Conservation (phyloP, 2,797 vertebrate species). For the Coccyzus lansbergi region DNA sequence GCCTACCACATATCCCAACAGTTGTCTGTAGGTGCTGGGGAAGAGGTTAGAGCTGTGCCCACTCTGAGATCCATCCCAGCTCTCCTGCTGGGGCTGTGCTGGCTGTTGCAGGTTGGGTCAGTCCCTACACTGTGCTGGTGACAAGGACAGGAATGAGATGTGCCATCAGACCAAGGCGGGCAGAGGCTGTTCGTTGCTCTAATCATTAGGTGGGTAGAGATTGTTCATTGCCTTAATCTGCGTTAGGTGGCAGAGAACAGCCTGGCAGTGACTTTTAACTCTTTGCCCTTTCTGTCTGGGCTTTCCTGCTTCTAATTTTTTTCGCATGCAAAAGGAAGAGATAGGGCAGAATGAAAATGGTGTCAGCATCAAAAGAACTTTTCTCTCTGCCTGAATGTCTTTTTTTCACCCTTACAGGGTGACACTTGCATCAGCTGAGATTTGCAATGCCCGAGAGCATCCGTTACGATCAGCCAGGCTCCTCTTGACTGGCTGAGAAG, state of each 20-base stretch:
- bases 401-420: background rate
- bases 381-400: background rate
- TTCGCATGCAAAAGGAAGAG: background rate
- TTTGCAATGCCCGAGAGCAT: background rate
- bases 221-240: background rate
- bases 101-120: background rate
- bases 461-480: background rate
- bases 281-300: background rate
- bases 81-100: background rate
- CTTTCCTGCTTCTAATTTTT: background rate
- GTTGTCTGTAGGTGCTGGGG: background rate
- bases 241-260: background rate
- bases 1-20: background rate
- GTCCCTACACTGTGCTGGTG: background rate
- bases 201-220: background rate
- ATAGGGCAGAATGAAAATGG: background rate
- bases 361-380: background rate
- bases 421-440: background rate
- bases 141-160: background rate
- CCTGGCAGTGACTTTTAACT: background rate
- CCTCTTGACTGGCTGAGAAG: constrained; percentile 20
- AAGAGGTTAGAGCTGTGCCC: background rate
- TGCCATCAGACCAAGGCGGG: background rate
- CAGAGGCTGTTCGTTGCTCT: background rate
- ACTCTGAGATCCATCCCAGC: background rate